Percentiles rank a stretch among this genome's conserved stretches.
Conservation (phyloP, 2,113 vertebrate species). For the Stegastes partitus region DNA sequence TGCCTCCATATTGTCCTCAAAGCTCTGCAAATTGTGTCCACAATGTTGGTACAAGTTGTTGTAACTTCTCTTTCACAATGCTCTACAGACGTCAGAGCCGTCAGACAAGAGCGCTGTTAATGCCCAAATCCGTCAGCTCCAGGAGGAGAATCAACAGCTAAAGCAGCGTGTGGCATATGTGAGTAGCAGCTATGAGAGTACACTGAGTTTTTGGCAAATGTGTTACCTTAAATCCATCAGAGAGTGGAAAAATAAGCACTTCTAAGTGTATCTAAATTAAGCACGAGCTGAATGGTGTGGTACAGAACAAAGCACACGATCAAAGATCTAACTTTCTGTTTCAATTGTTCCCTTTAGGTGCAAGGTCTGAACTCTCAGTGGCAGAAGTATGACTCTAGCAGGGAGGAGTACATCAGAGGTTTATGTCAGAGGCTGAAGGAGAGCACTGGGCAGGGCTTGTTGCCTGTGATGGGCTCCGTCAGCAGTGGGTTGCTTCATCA, state of each 20-base stretch:
- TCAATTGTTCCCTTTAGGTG: constrained; percentile 83
- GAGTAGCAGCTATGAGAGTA: constrained; percentile 68
- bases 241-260: no score
- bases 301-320: background rate
- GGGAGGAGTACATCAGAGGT: constrained; percentile 91
- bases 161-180: constrained; percentile 91
- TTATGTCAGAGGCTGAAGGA: constrained; percentile 88
- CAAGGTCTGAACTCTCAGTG: constrained; percentile 93
- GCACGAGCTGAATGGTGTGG: background rate
- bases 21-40: no score
- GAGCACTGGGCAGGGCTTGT: constrained; percentile 60
- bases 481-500: constrained; percentile 84
- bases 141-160: constrained; percentile 90
- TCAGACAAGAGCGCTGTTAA: constrained; percentile 68
- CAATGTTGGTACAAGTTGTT: constrained; percentile 1
- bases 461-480: constrained; percentile 31
- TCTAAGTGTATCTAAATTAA: no score
- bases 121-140: constrained; percentile 80
- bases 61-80: constrained; percentile 26
- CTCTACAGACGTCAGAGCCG: constrained; percentile 69
- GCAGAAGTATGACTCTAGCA: constrained; percentile 93
- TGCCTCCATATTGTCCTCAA: background rate
- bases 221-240: no score
- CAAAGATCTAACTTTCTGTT: background rate
- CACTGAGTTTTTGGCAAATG: no score